Evolutionary conservation across 2,797 vertebrate species (phyloP).

Genomic region (Sebastes aleutianus): DNA sequence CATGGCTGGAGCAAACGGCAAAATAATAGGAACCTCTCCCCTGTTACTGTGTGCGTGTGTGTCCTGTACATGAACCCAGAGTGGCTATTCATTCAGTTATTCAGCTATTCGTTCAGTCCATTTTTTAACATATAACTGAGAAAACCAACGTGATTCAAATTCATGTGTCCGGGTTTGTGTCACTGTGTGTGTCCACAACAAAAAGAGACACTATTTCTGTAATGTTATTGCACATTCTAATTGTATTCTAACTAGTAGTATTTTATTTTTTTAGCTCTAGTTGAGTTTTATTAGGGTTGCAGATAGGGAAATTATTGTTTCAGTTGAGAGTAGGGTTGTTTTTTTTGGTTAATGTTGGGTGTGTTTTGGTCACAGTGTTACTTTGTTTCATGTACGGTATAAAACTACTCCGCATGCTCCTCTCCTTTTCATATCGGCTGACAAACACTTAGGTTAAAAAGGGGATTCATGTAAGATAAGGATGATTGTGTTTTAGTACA

Average conservation of each 20-base stretch:
- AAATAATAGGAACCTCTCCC: neutral
- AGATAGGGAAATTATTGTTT: neutral
- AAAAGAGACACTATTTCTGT: neutral
- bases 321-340: too few relatives aligned
- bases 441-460: neutral
- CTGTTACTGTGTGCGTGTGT: neutral
- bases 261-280: neutral
- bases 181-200: neutral
- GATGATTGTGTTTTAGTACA: neutral
- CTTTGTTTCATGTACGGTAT: neutral
- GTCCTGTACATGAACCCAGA: neutral
- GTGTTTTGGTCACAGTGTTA: neutral
- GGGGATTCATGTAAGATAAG: neutral
- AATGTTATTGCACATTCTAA: neutral
- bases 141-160: neutral
- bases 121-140: neutral
- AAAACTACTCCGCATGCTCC: neutral
- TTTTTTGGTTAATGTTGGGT: neutral
- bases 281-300: neutral
- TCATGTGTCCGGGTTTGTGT: neutral
- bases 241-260: neutral
- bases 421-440: neutral
- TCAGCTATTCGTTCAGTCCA: too few relatives aligned
- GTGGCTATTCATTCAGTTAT: too few relatives aligned
- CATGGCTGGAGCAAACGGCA: neutral